These are phyloP conservation scores for Cryptoblepharus egeriae DNA, from an alignment of 2,797 vertebrate species.

Conservation along the genomic window DNA sequence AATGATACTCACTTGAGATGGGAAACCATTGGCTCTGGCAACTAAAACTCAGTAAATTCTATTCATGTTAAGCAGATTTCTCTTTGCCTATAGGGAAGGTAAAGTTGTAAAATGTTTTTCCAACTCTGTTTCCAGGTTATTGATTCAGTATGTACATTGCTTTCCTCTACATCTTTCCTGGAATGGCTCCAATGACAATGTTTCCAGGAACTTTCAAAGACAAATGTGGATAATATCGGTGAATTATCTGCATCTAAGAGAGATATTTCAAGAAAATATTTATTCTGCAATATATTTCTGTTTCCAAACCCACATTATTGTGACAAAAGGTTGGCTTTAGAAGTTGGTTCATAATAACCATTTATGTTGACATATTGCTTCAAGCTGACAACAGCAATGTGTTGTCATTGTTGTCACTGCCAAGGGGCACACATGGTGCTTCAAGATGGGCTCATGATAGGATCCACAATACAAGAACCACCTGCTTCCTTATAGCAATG, in stretches of 20 bases:
- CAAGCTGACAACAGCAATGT: not conserved
- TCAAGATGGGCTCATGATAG: not conserved
- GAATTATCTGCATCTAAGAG: slow-evolving; percentile 4
- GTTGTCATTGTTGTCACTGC: not conserved
- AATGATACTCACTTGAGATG: not conserved
- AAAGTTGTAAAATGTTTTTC: slow-evolving; percentile 38
- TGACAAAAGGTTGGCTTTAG: not conserved
- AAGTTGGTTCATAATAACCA: not conserved
- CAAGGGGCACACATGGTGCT: not conserved
- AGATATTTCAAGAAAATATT: slow-evolving; percentile 5
- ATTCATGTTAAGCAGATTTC: slow-evolving; percentile 39
- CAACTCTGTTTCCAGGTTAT: slow-evolving; percentile 44
- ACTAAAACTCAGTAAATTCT: slow-evolving; percentile 26
- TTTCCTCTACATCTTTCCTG: slow-evolving; percentile 36
- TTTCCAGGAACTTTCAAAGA: slow-evolving; percentile 40
- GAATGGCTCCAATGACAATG: slow-evolving; percentile 25
- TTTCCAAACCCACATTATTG: not conserved
- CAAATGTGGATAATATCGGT: slow-evolving; percentile 34
- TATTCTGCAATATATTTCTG: not conserved
- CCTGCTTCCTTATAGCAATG: not conserved
- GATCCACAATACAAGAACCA: not conserved
- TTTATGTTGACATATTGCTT: not conserved
- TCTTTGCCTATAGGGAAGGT: slow-evolving; percentile 43
- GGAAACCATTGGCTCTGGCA: slow-evolving; percentile 6
- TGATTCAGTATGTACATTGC: slow-evolving; percentile 20